These are phyloP conservation scores for Fratercula arctica DNA, from an alignment of 2,797 vertebrate genomes.

Conservation along the genomic window DNA sequence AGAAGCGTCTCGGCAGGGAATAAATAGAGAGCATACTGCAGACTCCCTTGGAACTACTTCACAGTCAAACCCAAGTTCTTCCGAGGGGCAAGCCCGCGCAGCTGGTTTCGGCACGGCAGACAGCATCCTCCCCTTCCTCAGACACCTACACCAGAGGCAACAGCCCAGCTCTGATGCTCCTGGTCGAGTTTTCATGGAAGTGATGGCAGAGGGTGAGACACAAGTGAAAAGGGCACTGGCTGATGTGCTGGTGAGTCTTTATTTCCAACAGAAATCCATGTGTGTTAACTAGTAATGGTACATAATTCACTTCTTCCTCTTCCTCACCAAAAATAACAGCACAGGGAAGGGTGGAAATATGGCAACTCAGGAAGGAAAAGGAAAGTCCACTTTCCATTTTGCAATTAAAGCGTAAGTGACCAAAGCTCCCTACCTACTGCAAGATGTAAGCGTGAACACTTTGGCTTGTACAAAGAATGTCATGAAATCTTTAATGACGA, in stretches of 20 bases:
- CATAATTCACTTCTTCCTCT: background rate
- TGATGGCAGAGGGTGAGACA: background rate
- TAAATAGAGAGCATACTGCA: background rate
- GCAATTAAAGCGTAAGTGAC: background rate
- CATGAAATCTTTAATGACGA: background rate
- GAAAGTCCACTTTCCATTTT: background rate
- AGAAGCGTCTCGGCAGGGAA: background rate
- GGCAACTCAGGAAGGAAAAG: background rate
- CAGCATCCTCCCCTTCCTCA: background rate
- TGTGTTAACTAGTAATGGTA: accelerated
- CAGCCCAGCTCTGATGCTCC: background rate
- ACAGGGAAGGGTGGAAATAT: background rate
- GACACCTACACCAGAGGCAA: background rate
- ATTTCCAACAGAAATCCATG: background rate
- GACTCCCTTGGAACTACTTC: background rate
- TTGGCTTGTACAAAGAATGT: background rate
- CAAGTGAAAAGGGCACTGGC: background rate
- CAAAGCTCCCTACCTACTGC: background rate
- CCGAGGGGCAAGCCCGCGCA: background rate
- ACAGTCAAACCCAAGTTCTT: background rate
- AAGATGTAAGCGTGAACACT: background rate
- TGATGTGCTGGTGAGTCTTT: background rate
- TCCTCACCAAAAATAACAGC: background rate
- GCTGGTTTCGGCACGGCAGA: background rate
- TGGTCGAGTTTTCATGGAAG: background rate